phyloP scores from a whole-genome alignment of 2,797 vertebrate species.

The Oophaga sylvatica region DNA sequence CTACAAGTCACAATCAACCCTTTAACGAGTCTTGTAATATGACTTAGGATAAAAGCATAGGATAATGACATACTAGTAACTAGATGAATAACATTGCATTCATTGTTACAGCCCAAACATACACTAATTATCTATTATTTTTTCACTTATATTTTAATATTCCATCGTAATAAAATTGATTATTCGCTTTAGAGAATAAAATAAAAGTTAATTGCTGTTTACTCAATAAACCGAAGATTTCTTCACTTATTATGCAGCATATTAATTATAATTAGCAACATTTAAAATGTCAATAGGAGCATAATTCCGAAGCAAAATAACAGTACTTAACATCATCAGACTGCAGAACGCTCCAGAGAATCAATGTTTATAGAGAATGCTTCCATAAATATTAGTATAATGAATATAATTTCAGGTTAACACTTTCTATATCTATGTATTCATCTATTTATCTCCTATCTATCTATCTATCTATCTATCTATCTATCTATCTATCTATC shows the following conservation, averaged over 20 bases:
- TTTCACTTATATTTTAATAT: background rate
- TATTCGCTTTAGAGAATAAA: background rate
- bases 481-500: background rate
- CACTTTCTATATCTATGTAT: background rate
- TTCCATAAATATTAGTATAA: background rate
- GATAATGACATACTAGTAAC: background rate
- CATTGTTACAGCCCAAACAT: background rate
- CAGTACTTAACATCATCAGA: background rate
- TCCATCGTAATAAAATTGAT: background rate
- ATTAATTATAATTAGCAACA: slow-evolving; percentile 26
- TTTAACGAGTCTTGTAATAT: too few relatives aligned
- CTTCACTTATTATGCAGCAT: background rate
- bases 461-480: background rate
- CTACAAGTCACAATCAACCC: too few relatives aligned
- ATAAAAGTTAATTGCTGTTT: slow-evolving; percentile 9
- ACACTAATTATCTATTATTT: background rate
- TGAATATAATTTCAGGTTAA: background rate
- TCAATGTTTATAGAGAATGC: background rate
- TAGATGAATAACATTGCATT: background rate
- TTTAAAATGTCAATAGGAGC: slow-evolving; percentile 18
- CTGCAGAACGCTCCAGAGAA: slow-evolving; percentile 13
- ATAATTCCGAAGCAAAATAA: background rate
- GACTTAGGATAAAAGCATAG: too few relatives aligned
- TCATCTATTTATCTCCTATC: background rate
- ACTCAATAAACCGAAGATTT: slow-evolving; percentile 7